Base-by-base conservation (phyloP, 2,888 invertebrate species). In the Saturnia japonica region DNA sequence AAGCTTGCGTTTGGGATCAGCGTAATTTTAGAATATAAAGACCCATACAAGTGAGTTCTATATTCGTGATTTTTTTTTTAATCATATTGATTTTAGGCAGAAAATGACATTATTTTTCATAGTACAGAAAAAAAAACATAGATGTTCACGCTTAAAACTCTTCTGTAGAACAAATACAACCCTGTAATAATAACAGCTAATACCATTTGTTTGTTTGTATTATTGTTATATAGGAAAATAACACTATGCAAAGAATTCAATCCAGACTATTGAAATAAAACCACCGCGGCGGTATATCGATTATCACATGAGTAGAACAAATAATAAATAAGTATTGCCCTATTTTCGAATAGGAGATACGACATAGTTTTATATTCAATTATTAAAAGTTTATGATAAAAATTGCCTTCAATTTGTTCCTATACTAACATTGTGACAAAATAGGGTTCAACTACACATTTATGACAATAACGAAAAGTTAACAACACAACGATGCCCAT, bases 401-500 rank as follows among this genome's bases (percentile, higher is more conserved):
- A 60, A 60, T 60, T 60, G 57, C 28, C 28, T 12, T 60, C 28
- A 28, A 12, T 28, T 60, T 25, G 25, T 28, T 28, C 1, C 12
- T 11, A 25, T 14, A 25, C 12, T 60, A 6, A 9, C 28, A 25
- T 25, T 28, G 57, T 2, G 3, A 28, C 25, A 28, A 60, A 60
- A n/a, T 14, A 57, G 11, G 22, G 22, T 12, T 25, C 12, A n/a
- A 28, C 57, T 28, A 60, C 25, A 60, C 57, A 28, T 60, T 28
- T 60, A 60, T 14, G 28, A 28, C 57, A 14, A n/a, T 60, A 40
- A 51, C n/a, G 40, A 69, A 66, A 66, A 67, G n/a, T 60, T 19
- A n/a, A 11, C 19, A 6, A 64, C 25, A 22, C 43, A 22, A 42
- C 51, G 66, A 80, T 82, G 80, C 79, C 85, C 85, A 87, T 89